Percentiles rank a stretch among this genome's conserved stretches.
Evolutionary conservation across 2,888 invertebrate genomes (phyloP).

Genomic region (Leptopilina myrica): DNA sequence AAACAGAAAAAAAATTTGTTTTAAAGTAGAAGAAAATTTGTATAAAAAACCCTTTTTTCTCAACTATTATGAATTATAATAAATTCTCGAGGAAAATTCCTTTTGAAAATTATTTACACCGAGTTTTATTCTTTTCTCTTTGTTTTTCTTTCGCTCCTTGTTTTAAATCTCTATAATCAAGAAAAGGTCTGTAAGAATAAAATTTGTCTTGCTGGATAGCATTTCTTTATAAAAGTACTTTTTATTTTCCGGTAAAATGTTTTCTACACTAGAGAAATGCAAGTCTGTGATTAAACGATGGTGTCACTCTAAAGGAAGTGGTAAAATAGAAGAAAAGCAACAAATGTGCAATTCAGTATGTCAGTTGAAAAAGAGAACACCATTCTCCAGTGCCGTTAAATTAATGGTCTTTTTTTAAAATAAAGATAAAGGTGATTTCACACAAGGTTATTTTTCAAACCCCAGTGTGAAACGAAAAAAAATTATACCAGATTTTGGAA

Average conservation of each 20-base stretch:
- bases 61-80: no score
- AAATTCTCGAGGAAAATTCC: no score
- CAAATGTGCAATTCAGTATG: slow-evolving; percentile 20
- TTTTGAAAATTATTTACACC: no score
- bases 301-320: slow-evolving; percentile 20
- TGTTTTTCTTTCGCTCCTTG: no score
- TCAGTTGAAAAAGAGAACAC: slow-evolving; percentile 14
- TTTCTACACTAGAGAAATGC: slow-evolving; percentile 8
- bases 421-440: slow-evolving; percentile 4
- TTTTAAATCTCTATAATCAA: no score
- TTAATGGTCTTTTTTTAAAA: slow-evolving; percentile 17
- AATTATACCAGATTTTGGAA: background rate
- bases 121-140: no score
- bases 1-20: no score
- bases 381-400: background rate
- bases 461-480: background rate
- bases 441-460: slow-evolving; percentile 3
- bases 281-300: slow-evolving; percentile 12
- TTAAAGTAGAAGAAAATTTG: no score
- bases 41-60: no score
- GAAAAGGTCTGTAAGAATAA: no score
- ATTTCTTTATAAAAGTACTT: background rate
- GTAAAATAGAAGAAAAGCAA: slow-evolving; percentile 17
- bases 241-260: background rate
- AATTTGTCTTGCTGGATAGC: no score